These are phyloP conservation scores for Cotesia glomerata DNA, from an alignment of 1,140 invertebrate species.

Conservation along the genomic window DNA sequence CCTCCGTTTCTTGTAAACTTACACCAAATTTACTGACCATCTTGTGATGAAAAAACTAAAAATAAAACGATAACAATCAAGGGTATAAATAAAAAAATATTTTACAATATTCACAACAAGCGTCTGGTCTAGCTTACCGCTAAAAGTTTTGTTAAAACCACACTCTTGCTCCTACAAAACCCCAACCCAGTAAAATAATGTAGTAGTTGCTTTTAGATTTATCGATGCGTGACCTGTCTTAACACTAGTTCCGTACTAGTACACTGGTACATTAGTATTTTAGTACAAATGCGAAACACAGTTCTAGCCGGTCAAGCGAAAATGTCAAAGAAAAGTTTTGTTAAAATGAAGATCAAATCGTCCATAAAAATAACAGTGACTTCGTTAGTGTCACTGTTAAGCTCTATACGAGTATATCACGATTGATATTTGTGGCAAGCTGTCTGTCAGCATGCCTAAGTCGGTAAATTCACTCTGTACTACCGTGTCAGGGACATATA, in stretches of 20 bases:
- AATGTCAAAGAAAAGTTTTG: neutral
- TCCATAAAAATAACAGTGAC: constrained; percentile 7
- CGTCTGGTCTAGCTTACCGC: no score
- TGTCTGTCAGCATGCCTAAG: constrained; percentile 24
- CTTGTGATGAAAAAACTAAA: neutral
- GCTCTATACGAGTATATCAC: constrained; percentile 22
- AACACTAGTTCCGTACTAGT: neutral
- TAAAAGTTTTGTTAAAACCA: neutral
- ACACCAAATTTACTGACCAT: neutral
- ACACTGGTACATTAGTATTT: no score
- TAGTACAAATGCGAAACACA: no score
- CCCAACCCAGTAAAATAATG: no score
- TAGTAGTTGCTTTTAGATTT: neutral
- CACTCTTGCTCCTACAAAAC: neutral
- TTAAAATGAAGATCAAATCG: constrained; percentile 13
- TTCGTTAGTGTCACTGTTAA: constrained; percentile 31
- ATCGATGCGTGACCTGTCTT: constrained; percentile 10
- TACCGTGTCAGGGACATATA: no score
- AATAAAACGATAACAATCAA: neutral
- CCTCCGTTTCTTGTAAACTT: neutral
- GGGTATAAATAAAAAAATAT: neutral
- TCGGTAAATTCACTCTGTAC: no score
- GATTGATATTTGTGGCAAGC: constrained; percentile 22
- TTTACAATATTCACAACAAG: no score
- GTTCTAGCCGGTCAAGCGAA: neutral